These are phyloP conservation scores for Microtus richardsoni DNA, from an alignment of 2,113 vertebrate genomes.

Conservation along the genomic window DNA sequence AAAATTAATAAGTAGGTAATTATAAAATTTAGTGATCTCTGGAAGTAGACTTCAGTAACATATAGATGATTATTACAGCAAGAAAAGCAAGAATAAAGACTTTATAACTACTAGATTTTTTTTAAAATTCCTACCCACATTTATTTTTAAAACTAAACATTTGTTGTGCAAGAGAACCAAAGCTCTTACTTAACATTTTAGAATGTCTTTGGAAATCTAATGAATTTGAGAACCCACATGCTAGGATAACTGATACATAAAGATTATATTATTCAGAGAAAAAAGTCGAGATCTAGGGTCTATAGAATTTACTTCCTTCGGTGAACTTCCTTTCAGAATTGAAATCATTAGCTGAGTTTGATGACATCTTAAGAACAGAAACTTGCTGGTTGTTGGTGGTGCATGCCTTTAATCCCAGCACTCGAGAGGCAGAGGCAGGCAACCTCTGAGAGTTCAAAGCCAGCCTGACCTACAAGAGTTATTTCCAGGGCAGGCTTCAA, in stretches of 20 bases:
- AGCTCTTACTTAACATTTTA: conserved; percentile 5
- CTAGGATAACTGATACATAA: background rate
- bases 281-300: background rate
- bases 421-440: too few relatives aligned
- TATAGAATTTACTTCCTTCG: background rate
- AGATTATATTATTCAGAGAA: background rate
- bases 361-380: background rate
- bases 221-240: background rate
- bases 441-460: too few relatives aligned
- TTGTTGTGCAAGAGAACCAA: conserved; percentile 37
- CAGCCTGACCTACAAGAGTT: too few relatives aligned
- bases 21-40: background rate
- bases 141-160: conserved; percentile 20
- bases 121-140: background rate
- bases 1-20: background rate
- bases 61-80: conserved; percentile 43
- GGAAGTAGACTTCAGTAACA: conserved; percentile 52
- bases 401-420: too few relatives aligned
- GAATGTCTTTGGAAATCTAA: conserved; percentile 23
- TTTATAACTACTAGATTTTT: background rate
- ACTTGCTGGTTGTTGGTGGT: too few relatives aligned
- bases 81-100: conserved; percentile 45
- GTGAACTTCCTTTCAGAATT: background rate
- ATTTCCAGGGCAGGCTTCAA: too few relatives aligned
- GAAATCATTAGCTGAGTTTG: background rate